Percentiles rank a stretch among this genome's conserved stretches.
Conservation (phyloP, 2,888 invertebrate species). For the Brachyptera putata region DNA sequence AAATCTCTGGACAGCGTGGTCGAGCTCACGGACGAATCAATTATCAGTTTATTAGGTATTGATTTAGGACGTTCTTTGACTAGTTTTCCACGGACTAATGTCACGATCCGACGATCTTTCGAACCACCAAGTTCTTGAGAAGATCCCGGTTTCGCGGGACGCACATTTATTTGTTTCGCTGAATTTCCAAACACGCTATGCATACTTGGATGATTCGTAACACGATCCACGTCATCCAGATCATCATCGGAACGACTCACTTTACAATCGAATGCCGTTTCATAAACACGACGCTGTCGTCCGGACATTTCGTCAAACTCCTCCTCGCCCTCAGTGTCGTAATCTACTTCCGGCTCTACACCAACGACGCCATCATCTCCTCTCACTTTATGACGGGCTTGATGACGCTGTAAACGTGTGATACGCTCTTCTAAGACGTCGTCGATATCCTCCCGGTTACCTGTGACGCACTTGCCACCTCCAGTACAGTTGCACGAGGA, state of each 20-base stretch:
- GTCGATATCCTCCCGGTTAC: conserved; percentile 58
- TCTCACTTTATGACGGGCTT: neutral
- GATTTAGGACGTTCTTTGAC: conserved; percentile 54
- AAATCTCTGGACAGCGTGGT: conserved; percentile 43
- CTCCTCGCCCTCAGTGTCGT: conserved; percentile 41
- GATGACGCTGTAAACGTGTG: conserved; percentile 44
- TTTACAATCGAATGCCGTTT: conserved; percentile 86
- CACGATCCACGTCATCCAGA: conserved; percentile 74
- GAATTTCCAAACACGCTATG: conserved; percentile 35
- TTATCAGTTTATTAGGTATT: conserved; percentile 53
- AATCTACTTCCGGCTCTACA: conserved; percentile 29
- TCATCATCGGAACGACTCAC: conserved; percentile 76
- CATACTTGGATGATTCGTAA: conserved; percentile 74
- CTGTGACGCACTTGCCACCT: conserved; percentile 38
- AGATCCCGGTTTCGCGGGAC: conserved; percentile 19
- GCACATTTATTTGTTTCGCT: conserved; percentile 5
- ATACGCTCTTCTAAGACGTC: conserved; percentile 31
- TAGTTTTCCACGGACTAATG: conserved; percentile 20
- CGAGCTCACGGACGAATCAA: conserved; percentile 43
- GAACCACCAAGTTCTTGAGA: conserved; percentile 32
- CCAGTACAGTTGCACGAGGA: conserved; percentile 29
- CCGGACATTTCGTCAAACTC: conserved; percentile 52
- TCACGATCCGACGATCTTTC: conserved; percentile 50
- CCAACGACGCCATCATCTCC: neutral
- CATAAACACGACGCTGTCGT: conserved; percentile 72